These are phyloP conservation scores for Elymnias hypermnestra DNA, from an alignment of 1,140 invertebrate genomes.

Conservation along the genomic window DNA sequence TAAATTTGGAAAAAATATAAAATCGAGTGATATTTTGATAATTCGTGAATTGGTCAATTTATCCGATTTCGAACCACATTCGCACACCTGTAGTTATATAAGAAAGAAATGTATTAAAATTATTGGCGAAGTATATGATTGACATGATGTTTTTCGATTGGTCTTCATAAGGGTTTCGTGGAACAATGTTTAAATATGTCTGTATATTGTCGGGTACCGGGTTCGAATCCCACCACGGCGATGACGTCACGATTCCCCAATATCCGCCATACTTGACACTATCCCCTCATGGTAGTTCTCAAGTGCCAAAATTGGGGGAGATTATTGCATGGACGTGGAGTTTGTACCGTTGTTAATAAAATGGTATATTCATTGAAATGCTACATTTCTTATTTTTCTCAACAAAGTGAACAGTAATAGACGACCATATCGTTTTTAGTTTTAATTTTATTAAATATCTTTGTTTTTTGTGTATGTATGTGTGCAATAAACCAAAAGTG, in stretches of 20 bases:
- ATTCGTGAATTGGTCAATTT: too few species aligned
- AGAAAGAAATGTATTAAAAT: too few species aligned
- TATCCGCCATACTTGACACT: constrained; percentile 67
- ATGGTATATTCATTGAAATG: constrained; percentile 51
- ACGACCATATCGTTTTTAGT: background rate
- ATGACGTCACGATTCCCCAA: constrained; percentile 38
- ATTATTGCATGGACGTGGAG: constrained; percentile 54
- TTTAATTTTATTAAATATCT: constrained; percentile 11
- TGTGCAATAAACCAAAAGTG: too few species aligned
- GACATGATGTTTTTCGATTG: background rate
- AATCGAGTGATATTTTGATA: too few species aligned
- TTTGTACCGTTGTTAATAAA: constrained; percentile 28
- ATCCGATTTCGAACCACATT: too few species aligned
- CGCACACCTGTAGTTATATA: too few species aligned
- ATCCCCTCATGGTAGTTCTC: constrained; percentile 46
- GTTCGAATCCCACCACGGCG: constrained; percentile 44
- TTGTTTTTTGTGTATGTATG: background rate
- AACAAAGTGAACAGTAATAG: background rate
- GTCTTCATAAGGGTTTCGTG: background rate
- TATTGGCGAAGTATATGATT: background rate
- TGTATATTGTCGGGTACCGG: constrained; percentile 6
- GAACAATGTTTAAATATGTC: background rate
- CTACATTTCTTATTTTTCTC: constrained; percentile 34
- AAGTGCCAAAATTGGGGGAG: constrained; percentile 66
- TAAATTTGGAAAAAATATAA: too few species aligned